Base-by-base conservation (phyloP, 2,113 vertebrate genomes). In the Scortum barcoo region DNA sequence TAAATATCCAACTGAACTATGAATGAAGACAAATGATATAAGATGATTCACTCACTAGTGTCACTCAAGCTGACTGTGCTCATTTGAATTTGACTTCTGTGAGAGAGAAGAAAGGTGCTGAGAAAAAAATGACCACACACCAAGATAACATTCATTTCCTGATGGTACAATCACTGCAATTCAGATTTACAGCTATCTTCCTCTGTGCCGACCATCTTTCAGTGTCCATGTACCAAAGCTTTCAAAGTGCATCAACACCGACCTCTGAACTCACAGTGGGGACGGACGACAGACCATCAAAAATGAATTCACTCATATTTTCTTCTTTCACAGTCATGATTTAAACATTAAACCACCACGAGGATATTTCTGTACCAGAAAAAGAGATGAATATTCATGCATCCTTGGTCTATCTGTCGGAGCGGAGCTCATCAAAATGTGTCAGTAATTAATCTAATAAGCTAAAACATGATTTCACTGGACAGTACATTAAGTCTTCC, bases 361-460 rank as follows among this genome's bases (percentile, higher is more conserved):
- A 81, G 67, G 63, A 80, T 66, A 77, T 84, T 72, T 72, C 69
- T 69, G 66, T 10, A 66, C 36, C 53, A 68, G 65, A 81, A 72
- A 72, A 63, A 56, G 50, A 73, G 60, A 75, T 86, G 51, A 90
- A 88, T 92, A 93, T 92, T 87, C 71, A 90, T 78, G 58, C 72
- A 58, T 60, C 56, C 61, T 70, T 30, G 20, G 56, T 80, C 58
- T 72, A 33, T 72, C 75, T 78, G 68, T 66, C 53, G 57, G 72
- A 68, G 57, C 63, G 10, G 51, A 69, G 62, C 85, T 89, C 85
- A 88, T 93, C 81, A 88, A 82, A 90, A 88, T 88, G 72, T 81
- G 74, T 67, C 68, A 30, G 85, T 89, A 84, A 94, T 92, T 88
- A 88, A 90, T 92, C 79, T 79, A 86, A 89, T 92, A 62, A 87